Conservation (phyloP, 2,797 vertebrate genomes). For the Onychomys leucogaster region DNA sequence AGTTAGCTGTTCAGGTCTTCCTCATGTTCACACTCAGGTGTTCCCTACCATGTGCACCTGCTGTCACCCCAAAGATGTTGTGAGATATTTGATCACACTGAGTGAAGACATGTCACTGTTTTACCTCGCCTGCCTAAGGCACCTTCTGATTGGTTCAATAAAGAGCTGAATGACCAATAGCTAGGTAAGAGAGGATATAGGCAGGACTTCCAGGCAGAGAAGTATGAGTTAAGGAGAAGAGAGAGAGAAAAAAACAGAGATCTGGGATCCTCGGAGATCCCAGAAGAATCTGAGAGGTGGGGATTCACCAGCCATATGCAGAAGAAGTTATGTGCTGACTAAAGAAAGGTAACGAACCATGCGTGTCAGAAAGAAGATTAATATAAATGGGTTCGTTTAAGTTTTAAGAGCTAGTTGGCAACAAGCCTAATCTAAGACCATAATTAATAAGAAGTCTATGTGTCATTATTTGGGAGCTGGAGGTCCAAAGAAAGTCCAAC, state of each 20-base stretch:
- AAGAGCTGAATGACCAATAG: background rate
- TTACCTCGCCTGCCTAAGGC: background rate
- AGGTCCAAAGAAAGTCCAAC: background rate
- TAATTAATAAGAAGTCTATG: background rate
- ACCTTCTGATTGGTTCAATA: background rate
- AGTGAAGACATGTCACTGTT: background rate
- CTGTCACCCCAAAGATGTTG: background rate
- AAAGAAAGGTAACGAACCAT: background rate
- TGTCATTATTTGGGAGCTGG: background rate
- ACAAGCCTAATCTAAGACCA: background rate
- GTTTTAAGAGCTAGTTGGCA: background rate
- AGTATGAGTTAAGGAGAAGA: no score
- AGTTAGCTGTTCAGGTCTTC: background rate
- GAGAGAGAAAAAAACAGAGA: no score
- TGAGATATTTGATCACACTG: background rate
- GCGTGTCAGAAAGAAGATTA: background rate
- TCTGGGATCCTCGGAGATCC: no score
- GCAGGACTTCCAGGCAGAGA: background rate
- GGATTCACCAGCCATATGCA: background rate
- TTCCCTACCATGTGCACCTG: background rate
- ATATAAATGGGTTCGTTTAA: background rate
- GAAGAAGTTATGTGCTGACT: background rate
- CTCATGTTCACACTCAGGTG: background rate
- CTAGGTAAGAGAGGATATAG: background rate
- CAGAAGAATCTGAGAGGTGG: background rate